Base-by-base conservation (phyloP, 2,797 vertebrate genomes). In the Xyrichtys novacula region DNA sequence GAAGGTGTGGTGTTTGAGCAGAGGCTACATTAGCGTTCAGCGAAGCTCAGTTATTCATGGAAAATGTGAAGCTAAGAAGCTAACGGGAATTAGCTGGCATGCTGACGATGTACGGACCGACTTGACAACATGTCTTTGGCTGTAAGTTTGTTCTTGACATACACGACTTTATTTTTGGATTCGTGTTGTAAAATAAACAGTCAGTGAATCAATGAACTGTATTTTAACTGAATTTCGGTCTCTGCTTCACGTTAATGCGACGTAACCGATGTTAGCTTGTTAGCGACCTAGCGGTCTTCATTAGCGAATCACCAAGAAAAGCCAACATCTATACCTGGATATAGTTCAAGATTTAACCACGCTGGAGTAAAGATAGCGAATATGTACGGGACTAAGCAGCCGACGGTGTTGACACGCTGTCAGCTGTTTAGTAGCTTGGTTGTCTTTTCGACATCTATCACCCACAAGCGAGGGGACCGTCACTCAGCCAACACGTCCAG, bases 21-120 rank as follows among this genome's bases (percentile, higher is more conserved):
- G 31, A 36, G 80, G 46, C 25, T 39, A 26, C 26, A 10, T 76
- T 49, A 48, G 46, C 76, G 42, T 59, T 62, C 16, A 40, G 58
- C 42, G 62, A 66, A 71, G 77, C 38, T 20, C 81, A 87, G 72
- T 86, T 47, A 42, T 57, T 66, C 38, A 38, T 69, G 84, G 86
- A 86, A 74, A 5, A 47, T 58, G 48, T 48, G 12, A 47, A 75
- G 81, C 84, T 86, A 89, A 65, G 49, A 59, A 12, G 80, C 76
- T 68, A 78, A 61, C 71, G 64, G 50, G 74, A 86, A 85, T 83
- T 90, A 90, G 91, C 90, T 43, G 31, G 34, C 49, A 83, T 54
- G 90, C 88, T 89, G 88, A 78, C 32, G 66, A 60, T 55, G 39
- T 71, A 43, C 34, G 63, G 62, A 69, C 59, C 65, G 76, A 82